Conservation (phyloP, 2,113 vertebrate genomes). For the Panthera leo region DNA sequence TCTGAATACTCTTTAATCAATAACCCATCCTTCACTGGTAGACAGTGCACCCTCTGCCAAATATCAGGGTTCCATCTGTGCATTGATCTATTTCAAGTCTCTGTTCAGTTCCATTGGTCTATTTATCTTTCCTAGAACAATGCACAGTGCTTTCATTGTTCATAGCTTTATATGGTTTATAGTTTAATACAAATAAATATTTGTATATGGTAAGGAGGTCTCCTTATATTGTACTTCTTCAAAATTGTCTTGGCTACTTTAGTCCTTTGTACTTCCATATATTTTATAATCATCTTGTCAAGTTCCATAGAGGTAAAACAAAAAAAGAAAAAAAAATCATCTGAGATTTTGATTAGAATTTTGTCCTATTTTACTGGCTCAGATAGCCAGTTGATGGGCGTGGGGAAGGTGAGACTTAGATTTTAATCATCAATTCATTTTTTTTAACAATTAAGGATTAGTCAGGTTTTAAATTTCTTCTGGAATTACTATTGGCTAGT, state of each 20-base stretch:
- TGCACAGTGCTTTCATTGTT: not conserved
- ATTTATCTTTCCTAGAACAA: not conserved
- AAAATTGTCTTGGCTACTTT: conserved; percentile 12
- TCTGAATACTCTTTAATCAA: not conserved
- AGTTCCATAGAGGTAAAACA: not conserved
- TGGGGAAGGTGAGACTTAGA: not conserved
- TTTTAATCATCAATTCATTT: not conserved
- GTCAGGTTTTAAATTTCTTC: not conserved
- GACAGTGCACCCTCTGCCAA: not conserved
- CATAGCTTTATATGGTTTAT: not conserved
- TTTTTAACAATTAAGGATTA: not conserved
- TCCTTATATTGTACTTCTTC: not conserved
- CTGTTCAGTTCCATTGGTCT: not conserved
- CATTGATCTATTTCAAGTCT: not conserved
- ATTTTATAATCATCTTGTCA: not conserved
- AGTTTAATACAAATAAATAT: not conserved
- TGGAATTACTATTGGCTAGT: not conserved
- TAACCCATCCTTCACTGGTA: not conserved
- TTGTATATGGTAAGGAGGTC: not conserved
- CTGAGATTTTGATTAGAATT: not conserved
- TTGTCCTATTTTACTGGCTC: not conserved
- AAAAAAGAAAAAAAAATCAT: not conserved
- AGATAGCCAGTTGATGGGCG: not conserved
- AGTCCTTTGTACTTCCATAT: not conserved
- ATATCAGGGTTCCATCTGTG: not conserved